Conservation (phyloP, 2,113 vertebrate species). For the Myotis brandtii region DNA sequence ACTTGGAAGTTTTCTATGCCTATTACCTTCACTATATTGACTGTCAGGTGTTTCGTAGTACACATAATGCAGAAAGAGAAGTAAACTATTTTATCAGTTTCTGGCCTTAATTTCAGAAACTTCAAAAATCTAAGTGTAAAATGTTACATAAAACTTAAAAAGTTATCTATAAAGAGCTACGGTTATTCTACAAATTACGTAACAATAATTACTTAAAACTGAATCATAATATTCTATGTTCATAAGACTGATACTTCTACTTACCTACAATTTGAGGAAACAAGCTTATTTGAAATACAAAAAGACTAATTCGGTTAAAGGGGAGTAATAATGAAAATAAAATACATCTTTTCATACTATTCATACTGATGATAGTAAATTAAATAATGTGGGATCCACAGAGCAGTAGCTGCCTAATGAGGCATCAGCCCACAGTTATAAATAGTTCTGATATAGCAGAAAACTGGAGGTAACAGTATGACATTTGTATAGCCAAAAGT, state of each 20-base stretch:
- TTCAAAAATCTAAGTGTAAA: neutral
- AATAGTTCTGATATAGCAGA: neutral
- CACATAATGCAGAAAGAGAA: neutral
- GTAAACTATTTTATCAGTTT: neutral
- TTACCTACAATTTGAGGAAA: slow-evolving; percentile 34
- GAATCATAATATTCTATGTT: neutral
- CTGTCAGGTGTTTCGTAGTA: neutral
- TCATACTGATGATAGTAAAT: neutral
- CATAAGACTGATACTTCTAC: neutral
- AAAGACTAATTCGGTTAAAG: neutral
- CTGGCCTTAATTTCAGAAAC: slow-evolving; percentile 7
- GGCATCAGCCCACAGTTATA: neutral
- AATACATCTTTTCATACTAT: neutral
- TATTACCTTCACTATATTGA: neutral
- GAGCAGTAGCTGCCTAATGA: neutral
- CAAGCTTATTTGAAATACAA: neutral
- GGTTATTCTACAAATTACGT: slow-evolving; percentile 17
- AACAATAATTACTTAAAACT: neutral
- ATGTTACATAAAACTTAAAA: slow-evolving; percentile 3
- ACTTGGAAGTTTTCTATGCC: slow-evolving; percentile 4
- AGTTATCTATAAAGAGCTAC: neutral
- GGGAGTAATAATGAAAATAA: neutral
- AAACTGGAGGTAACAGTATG: neutral
- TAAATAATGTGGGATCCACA: neutral
- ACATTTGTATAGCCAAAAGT: neutral